These are phyloP conservation scores for Leptatherina wallacei DNA, from an alignment of 2,797 vertebrate genomes.

Conservation along the genomic window DNA sequence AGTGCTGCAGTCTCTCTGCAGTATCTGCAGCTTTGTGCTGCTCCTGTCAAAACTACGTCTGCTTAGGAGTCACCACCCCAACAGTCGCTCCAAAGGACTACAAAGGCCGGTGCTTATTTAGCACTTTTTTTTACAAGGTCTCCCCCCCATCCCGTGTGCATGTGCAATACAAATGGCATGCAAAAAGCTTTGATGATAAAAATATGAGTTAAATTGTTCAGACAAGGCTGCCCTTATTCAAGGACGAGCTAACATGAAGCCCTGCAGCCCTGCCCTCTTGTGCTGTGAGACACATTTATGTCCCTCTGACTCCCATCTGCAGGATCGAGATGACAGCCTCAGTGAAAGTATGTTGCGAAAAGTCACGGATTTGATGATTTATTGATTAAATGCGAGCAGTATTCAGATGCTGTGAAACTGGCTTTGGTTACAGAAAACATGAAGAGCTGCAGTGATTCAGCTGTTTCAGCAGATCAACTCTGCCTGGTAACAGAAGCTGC, in stretches of 20 bases:
- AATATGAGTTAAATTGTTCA: neutral
- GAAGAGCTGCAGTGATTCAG: constrained; percentile 74
- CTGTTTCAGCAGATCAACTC: constrained; percentile 57
- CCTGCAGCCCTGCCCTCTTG: constrained; percentile 10
- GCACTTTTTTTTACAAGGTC: constrained; percentile 23
- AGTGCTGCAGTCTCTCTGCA: constrained; percentile 67
- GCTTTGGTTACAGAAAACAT: constrained; percentile 19
- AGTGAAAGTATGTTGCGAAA: neutral
- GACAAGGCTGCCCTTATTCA: constrained; percentile 11
- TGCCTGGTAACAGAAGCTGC: constrained; percentile 71
- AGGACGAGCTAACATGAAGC: constrained; percentile 28
- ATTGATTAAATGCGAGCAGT: neutral
- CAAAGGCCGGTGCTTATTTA: constrained; percentile 34
- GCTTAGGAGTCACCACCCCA: constrained; percentile 9
- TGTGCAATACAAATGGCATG: neutral
- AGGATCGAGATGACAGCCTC: neutral
- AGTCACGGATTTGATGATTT: neutral
- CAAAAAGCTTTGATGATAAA: neutral
- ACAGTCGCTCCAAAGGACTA: constrained; percentile 15
- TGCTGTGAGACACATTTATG: constrained; percentile 10
- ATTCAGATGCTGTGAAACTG: constrained; percentile 11
- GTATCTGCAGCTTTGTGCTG: constrained; percentile 43
- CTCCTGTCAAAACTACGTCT: constrained; percentile 39
- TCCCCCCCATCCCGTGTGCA: neutral
- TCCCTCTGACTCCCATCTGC: constrained; percentile 33